Conservation (phyloP, 1,140 invertebrate genomes). For the Bombus affinis region DNA sequence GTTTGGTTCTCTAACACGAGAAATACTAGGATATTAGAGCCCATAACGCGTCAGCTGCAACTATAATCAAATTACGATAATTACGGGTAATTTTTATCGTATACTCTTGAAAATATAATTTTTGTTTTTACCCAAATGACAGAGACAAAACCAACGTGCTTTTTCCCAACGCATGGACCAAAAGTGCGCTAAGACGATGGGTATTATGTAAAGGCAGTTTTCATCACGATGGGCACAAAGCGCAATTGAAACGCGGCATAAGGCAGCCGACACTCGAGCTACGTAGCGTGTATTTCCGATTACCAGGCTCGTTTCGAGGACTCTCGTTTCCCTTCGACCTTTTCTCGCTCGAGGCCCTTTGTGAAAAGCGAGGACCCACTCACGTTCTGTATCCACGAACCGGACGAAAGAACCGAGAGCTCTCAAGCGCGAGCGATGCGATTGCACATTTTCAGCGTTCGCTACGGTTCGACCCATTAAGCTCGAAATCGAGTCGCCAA, state of each 20-base stretch:
- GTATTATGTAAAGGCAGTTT: background rate
- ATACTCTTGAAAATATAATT: too few species aligned
- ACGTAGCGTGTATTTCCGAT: conserved; percentile 42
- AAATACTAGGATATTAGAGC: too few species aligned
- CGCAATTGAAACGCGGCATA: background rate
- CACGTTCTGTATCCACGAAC: conserved; percentile 33
- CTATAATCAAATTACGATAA: too few species aligned
- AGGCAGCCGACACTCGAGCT: conserved; percentile 35
- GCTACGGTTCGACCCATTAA: conserved; percentile 54
- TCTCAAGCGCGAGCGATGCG: conserved; percentile 10
- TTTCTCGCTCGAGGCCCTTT: conserved; percentile 33
- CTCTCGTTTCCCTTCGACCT: conserved; percentile 28
- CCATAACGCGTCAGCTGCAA: too few species aligned
- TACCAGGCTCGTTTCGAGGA: conserved; percentile 46
- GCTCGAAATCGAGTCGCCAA: conserved; percentile 44
- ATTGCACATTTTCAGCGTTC: conserved; percentile 59
- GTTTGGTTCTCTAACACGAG: too few species aligned
- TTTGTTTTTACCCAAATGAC: too few species aligned
- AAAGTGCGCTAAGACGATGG: background rate
- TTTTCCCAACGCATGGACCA: background rate
- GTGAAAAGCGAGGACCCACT: conserved; percentile 46
- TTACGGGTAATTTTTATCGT: too few species aligned
- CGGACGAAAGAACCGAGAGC: conserved; percentile 41
- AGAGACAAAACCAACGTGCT: too few species aligned
- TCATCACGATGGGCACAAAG: background rate